phyloP scores from a whole-genome alignment of 2,113 vertebrate species.

The Megaceryle torquata region DNA sequence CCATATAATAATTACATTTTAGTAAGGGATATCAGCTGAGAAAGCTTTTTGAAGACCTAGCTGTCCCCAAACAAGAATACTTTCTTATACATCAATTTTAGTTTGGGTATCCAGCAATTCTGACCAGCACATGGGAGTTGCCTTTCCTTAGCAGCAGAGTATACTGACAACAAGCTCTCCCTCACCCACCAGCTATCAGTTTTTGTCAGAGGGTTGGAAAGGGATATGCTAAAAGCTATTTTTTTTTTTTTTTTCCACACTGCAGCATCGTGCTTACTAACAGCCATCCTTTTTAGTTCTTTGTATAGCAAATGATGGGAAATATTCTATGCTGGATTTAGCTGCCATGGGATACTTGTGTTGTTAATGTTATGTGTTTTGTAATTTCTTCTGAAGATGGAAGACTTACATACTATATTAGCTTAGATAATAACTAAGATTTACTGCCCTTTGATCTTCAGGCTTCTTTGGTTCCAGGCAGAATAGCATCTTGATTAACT shows the following conservation, averaged over 20 bases:
- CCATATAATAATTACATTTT: no score
- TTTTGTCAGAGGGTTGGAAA: not conserved
- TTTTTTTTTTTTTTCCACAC: not conserved
- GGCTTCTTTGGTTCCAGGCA: not conserved
- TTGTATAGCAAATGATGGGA: not conserved
- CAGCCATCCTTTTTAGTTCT: not conserved
- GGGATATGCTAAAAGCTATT: not conserved
- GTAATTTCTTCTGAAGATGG: not conserved
- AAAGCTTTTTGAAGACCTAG: no score
- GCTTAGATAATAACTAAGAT: not conserved
- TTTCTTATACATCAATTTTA: no score
- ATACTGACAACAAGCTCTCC: fast-evolving
- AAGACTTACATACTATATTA: not conserved
- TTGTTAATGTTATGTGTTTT: not conserved
- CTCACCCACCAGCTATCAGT: not conserved
- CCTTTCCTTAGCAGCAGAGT: not conserved
- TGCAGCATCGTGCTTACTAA: not conserved
- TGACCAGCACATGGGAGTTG: no score
- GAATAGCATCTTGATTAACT: not conserved
- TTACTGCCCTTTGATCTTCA: not conserved
- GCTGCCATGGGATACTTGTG: not conserved
- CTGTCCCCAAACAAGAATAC: no score
- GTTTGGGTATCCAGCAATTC: no score
- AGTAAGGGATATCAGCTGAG: no score
- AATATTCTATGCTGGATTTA: not conserved